Conservation (phyloP, 1,140 invertebrate genomes). For the Eumaeus atala region DNA sequence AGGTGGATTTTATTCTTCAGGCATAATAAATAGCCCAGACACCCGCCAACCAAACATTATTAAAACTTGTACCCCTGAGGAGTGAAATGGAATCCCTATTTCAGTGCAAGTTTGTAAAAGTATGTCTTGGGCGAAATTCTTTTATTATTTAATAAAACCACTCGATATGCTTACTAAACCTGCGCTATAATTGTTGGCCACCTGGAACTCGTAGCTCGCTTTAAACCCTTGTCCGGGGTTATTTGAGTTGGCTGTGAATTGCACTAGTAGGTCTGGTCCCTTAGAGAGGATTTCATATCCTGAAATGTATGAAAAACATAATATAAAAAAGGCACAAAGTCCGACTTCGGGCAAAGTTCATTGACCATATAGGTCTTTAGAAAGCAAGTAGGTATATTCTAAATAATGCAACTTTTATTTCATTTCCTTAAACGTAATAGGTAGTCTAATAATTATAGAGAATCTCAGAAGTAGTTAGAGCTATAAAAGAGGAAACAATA, state of each 20-base stretch:
- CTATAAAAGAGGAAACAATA: too few species aligned
- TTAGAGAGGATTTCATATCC: slow-evolving; percentile 87
- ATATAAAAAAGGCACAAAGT: background rate
- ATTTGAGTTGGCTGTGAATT: slow-evolving; percentile 88
- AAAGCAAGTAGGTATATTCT: background rate
- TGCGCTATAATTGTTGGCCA: slow-evolving; percentile 75
- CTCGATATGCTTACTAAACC: slow-evolving; percentile 56
- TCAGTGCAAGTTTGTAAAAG: too few species aligned
- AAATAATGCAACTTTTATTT: too few species aligned
- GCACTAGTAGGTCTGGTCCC: slow-evolving; percentile 84
- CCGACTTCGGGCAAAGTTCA: background rate
- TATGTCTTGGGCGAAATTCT: too few species aligned
- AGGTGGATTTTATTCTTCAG: too few species aligned
- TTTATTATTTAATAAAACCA: slow-evolving; percentile 8
- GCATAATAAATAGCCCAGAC: too few species aligned
- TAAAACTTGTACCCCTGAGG: too few species aligned
- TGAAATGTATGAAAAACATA: slow-evolving; percentile 39
- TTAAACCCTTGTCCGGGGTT: slow-evolving; percentile 90
- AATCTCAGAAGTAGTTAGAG: too few species aligned
- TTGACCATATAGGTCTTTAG: background rate
- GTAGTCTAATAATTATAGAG: too few species aligned
- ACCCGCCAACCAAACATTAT: too few species aligned
- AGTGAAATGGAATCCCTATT: too few species aligned
- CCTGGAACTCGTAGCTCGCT: slow-evolving; percentile 86
- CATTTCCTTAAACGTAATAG: too few species aligned